Percentiles rank a stretch among this genome's conserved stretches.
Evolutionary conservation across 2,113 vertebrate species (phyloP).

Genomic region (Chinchilla lanigera): DNA sequence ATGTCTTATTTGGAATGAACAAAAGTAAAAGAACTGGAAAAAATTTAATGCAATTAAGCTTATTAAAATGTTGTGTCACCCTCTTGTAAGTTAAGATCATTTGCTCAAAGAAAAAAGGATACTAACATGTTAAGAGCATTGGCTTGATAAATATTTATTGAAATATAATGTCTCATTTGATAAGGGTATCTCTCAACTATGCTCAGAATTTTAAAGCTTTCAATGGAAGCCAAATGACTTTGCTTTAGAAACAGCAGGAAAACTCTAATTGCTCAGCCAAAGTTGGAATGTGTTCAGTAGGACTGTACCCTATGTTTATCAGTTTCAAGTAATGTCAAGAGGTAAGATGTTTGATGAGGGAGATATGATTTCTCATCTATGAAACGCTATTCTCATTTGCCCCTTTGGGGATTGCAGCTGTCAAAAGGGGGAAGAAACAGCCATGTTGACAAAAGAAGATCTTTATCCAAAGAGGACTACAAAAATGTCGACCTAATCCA

Average conservation of each 20-base stretch:
- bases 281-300: conserved; percentile 64
- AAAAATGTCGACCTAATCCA: conserved; percentile 24
- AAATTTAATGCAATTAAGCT: conserved; percentile 12
- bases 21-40: conserved; percentile 16
- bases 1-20: conserved; percentile 36
- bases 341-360: conserved; percentile 58
- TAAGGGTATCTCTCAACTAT: conserved; percentile 30
- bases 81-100: conserved; percentile 26
- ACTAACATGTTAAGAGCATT: neutral
- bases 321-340: conserved; percentile 56
- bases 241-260: conserved; percentile 48
- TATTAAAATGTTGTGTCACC: conserved; percentile 19
- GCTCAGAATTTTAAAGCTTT: conserved; percentile 57
- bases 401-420: conserved; percentile 33
- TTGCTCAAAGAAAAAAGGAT: conserved; percentile 55
- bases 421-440: neutral
- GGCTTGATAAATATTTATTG: conserved; percentile 77
- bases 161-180: conserved; percentile 57
- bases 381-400: conserved; percentile 65
- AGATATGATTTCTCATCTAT: conserved; percentile 57
- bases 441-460: conserved; percentile 36
- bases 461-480: neutral
- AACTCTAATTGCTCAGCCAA: conserved; percentile 54
- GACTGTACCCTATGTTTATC: conserved; percentile 59
- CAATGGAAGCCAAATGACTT: conserved; percentile 52